Evolutionary conservation across 1,140 invertebrate species (phyloP).

Genomic region (Macrobrachium nipponense): DNA sequence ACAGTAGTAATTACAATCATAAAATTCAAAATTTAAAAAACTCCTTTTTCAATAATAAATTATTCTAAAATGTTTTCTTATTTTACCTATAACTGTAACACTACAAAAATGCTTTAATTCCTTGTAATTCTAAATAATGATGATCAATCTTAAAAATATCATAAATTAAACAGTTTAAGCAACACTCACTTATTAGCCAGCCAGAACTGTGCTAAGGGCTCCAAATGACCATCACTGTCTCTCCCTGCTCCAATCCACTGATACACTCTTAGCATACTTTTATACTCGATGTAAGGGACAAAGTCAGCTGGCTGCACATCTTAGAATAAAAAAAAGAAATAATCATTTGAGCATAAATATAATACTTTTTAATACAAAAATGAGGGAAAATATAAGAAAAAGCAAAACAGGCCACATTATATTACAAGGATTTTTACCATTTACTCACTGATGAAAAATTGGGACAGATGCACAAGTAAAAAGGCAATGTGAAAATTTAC

Average conservation of each 20-base stretch:
- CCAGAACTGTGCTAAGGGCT: constrained; percentile 82
- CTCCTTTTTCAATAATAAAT: too few species aligned
- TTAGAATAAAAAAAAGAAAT: constrained; percentile 57
- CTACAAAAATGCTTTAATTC: too few species aligned
- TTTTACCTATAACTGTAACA: too few species aligned
- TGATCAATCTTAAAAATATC: constrained; percentile 58
- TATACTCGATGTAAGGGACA: constrained; percentile 93
- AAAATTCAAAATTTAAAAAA: too few species aligned
- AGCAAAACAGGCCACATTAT: too few species aligned
- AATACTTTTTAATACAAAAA: neutral
- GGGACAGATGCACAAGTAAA: neutral
- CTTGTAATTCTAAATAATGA: neutral
- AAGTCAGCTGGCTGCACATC: constrained; percentile 85
- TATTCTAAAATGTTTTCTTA: too few species aligned
- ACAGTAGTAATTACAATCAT: too few species aligned
- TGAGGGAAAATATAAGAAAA: too few species aligned
- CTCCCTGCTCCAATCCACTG: constrained; percentile 96
- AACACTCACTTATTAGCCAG: constrained; percentile 73
- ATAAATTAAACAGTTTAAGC: neutral
- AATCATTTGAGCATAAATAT: neutral
- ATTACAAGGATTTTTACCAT: too few species aligned
- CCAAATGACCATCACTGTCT: constrained; percentile 85
- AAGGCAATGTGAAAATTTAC: too few species aligned
- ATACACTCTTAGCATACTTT: constrained; percentile 78
- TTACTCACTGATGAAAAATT: too few species aligned